These are phyloP conservation scores for Platichthys stellatus DNA, from an alignment of 2,113 vertebrate genomes.

Conservation along the genomic window DNA sequence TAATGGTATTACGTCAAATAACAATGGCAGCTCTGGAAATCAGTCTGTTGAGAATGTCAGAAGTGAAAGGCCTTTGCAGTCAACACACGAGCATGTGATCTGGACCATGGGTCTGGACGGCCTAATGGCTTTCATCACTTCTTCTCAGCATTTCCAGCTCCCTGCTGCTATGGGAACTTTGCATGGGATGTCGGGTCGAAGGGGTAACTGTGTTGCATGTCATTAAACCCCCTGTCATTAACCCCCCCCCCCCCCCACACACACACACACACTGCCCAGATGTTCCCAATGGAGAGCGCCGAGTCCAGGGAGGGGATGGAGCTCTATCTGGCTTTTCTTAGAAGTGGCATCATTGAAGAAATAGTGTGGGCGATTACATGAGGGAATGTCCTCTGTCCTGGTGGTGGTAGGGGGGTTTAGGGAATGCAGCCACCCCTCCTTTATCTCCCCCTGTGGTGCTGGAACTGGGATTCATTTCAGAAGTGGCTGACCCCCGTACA, in stretches of 20 bases:
- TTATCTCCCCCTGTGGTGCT: constrained; percentile 58
- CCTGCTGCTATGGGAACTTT: constrained; percentile 46
- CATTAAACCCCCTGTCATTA: constrained; percentile 26
- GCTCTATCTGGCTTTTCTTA: constrained; percentile 59
- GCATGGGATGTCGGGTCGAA: constrained; percentile 29
- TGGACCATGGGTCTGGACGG: constrained; percentile 2
- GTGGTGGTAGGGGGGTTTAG: constrained; percentile 21
- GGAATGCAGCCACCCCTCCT: constrained; percentile 53
- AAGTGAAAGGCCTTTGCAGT: not conserved
- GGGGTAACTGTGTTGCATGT: constrained; percentile 53
- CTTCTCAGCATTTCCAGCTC: constrained; percentile 35
- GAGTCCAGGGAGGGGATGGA: constrained; percentile 40
- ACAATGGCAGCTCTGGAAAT: not conserved
- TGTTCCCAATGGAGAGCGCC: constrained; percentile 76
- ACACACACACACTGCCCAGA: constrained; percentile 54
- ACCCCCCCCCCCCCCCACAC: not conserved
- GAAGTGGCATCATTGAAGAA: constrained; percentile 64
- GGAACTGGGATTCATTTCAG: constrained; percentile 64
- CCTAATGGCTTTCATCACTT: constrained; percentile 8
- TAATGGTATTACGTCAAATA: not conserved
- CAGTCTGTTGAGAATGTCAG: not conserved
- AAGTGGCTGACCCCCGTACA: constrained; percentile 60
- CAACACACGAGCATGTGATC: not conserved
- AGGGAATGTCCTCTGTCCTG: constrained; percentile 62
- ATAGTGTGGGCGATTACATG: constrained; percentile 51